These are phyloP conservation scores for Seira musarum DNA, from an alignment of 2,888 invertebrate genomes.

Conservation along the genomic window DNA sequence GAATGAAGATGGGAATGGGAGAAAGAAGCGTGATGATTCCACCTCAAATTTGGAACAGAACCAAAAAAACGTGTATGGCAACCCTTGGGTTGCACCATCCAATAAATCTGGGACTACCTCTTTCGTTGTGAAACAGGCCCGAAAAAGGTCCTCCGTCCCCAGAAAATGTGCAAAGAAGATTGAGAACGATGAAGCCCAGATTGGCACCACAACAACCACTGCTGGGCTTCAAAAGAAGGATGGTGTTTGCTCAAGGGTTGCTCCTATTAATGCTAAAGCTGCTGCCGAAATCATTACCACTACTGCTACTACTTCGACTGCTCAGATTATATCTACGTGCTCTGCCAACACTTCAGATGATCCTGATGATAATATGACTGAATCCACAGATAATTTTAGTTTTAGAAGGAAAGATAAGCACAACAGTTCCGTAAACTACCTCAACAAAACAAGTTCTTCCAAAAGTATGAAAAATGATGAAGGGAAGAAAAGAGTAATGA, in stretches of 20 bases:
- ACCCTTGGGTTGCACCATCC: constrained; percentile 73
- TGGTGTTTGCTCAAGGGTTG: constrained; percentile 70
- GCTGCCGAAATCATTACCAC: not conserved
- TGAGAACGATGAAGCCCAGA: constrained; percentile 51
- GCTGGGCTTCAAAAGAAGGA: constrained; percentile 53
- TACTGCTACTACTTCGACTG: not conserved
- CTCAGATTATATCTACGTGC: constrained; percentile 28
- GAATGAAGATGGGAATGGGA: constrained; percentile 43
- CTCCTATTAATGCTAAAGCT: constrained; percentile 52
- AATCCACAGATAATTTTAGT: not conserved
- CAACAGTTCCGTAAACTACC: constrained; percentile 28
- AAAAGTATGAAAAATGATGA: constrained; percentile 30
- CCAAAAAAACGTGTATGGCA: constrained; percentile 76
- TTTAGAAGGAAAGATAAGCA: constrained; percentile 18
- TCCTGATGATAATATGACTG: constrained; percentile 8
- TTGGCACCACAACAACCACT: too few species aligned
- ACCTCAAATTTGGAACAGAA: constrained; percentile 62
- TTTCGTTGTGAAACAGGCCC: constrained; percentile 26
- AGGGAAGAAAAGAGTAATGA: constrained; percentile 48
- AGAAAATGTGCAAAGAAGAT: constrained; percentile 51
- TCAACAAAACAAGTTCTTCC: constrained; percentile 28
- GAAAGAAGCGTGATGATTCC: constrained; percentile 42
- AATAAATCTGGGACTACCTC: constrained; percentile 64
- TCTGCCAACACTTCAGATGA: constrained; percentile 38
- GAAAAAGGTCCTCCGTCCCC: constrained; percentile 54